Conservation (phyloP, 2,797 vertebrate genomes). For the Gobionotothen gibberifrons region DNA sequence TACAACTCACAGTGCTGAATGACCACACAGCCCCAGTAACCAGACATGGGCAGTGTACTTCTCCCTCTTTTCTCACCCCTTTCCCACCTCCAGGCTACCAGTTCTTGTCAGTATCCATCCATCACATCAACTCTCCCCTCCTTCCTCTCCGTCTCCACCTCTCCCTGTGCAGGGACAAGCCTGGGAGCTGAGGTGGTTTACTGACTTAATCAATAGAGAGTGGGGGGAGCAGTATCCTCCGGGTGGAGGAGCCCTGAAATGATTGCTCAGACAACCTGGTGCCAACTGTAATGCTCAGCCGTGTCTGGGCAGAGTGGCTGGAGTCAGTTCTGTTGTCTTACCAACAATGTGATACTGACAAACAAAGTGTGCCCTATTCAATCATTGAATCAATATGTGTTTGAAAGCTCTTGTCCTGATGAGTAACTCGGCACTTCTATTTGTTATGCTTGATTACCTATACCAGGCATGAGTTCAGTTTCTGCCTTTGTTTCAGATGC, state of each 20-base stretch:
- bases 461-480: not conserved
- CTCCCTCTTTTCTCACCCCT: slow-evolving; percentile 4
- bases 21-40: not conserved
- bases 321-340: not conserved
- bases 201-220: slow-evolving; percentile 39
- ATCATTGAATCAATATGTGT: not conserved
- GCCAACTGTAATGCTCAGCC: slow-evolving; percentile 32
- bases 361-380: not conserved
- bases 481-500: slow-evolving; percentile 1
- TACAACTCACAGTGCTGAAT: not conserved
- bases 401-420: not conserved
- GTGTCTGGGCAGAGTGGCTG: not conserved
- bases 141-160: not conserved
- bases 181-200: slow-evolving; percentile 24
- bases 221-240: slow-evolving; percentile 23
- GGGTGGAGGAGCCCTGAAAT: slow-evolving; percentile 18
- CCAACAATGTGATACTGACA: not conserved
- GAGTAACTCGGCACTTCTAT: not conserved
- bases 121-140: not conserved
- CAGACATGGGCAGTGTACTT: slow-evolving; percentile 8
- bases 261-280: slow-evolving; percentile 49
- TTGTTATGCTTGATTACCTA: not conserved
- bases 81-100: slow-evolving; percentile 7
- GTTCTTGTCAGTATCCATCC: slow-evolving; percentile 38
- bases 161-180: slow-evolving; percentile 12